Evolutionary conservation across 2,113 vertebrate genomes (phyloP).

Genomic region (Pogona vitticeps): DNA sequence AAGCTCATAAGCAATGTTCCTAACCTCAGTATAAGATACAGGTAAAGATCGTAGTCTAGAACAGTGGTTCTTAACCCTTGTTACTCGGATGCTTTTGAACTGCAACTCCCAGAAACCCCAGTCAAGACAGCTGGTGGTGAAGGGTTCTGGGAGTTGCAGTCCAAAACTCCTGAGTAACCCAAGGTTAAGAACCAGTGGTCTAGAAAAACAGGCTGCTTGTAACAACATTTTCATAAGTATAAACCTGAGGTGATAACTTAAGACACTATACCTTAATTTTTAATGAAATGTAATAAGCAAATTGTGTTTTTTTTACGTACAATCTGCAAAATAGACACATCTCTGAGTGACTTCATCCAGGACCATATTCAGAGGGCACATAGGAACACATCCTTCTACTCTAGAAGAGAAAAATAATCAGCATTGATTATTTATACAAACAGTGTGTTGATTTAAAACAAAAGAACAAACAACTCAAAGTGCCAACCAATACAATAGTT

Average conservation of each 20-base stretch:
- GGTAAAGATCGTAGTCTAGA: not conserved
- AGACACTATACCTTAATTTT: constrained; percentile 6
- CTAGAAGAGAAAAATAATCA: constrained; percentile 73
- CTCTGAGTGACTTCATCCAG: constrained; percentile 93
- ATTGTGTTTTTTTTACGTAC: constrained; percentile 80
- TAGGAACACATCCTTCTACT: constrained; percentile 92
- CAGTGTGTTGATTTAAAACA: not conserved
- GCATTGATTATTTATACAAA: constrained; percentile 11
- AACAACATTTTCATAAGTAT: not conserved
- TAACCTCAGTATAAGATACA: not conserved
- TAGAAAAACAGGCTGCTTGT: not conserved
- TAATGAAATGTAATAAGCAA: not conserved
- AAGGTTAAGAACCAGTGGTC: too few relatives aligned
- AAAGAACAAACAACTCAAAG: not conserved
- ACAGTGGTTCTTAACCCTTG: too few relatives aligned
- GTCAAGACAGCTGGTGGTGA: too few relatives aligned
- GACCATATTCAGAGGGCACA: constrained; percentile 86
- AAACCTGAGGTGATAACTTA: not conserved
- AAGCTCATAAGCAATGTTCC: not conserved
- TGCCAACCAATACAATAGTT: not conserved
- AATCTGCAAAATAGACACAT: constrained; percentile 91
- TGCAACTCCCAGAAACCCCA: too few relatives aligned
- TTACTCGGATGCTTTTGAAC: too few relatives aligned
- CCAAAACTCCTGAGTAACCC: too few relatives aligned
- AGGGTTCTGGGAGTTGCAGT: too few relatives aligned